phyloP scores from a whole-genome alignment of 2,888 invertebrate species.

The Trissolcus japonicus region DNA sequence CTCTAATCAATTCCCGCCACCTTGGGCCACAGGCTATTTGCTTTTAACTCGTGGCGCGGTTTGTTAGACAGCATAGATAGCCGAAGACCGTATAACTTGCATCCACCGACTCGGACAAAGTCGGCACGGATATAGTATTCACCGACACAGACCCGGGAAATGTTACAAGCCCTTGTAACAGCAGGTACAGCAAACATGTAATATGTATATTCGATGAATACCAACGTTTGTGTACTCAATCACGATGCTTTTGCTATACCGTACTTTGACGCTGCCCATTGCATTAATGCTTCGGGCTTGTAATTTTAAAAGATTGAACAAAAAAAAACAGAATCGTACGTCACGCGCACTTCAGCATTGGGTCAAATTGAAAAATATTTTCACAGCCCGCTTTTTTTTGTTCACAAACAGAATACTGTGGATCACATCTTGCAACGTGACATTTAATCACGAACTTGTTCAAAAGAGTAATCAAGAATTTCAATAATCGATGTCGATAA shows the following conservation, averaged over 20 bases:
- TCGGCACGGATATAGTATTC: conserved; percentile 13
- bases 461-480: conserved; percentile 57
- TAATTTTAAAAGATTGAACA: conserved; percentile 55
- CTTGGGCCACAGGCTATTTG: conserved; percentile 67
- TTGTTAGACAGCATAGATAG: conserved; percentile 57
- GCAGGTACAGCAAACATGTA: conserved; percentile 56
- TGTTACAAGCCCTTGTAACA: conserved; percentile 50
- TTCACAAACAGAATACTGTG: conserved; percentile 43
- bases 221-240: conserved; percentile 57
- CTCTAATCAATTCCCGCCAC: conserved; percentile 67
- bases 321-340: conserved; percentile 13
- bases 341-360: conserved; percentile 22
- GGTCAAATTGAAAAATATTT: conserved; percentile 56
- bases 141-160: conserved; percentile 35
- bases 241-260: conserved; percentile 52
- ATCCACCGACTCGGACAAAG: conserved; percentile 23
- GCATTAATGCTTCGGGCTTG: conserved; percentile 55
- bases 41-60: conserved; percentile 62
- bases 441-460: conserved; percentile 54
- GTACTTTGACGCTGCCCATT: conserved; percentile 56
- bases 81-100: conserved; percentile 54
- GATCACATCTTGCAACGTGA: conserved; percentile 51
- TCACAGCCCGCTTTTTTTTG: conserved; percentile 26
- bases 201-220: conserved; percentile 58
- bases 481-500: conserved; percentile 53